Evolutionary conservation across 2,888 invertebrate genomes (phyloP), one percentile per base, ranked within the genome.

Genomic region (Emmelina monodactyla): DNA sequence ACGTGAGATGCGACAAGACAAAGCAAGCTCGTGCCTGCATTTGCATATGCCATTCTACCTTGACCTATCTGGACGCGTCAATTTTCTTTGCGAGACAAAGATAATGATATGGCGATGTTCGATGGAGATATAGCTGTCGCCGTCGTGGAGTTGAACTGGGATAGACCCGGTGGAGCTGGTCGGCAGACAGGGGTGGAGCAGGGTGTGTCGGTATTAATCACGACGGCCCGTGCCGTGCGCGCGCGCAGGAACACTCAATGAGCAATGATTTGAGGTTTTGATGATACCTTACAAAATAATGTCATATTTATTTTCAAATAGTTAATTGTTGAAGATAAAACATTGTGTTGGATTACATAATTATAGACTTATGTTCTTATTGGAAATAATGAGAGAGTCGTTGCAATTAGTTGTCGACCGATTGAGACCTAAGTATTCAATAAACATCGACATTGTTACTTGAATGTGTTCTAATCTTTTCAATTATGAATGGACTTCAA

Each of bases 1-100:
- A 69, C 69, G 63, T 59, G 55, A 50, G 30, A 30, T 30, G 30
- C 30, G 10, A 30, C 54, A 64, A 68, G 64, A 70, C 70, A 70
- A 68, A 68, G 66, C 53, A 43, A 42, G 34, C 30, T 15, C 14
- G 15, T 30, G 32, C 37, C 40, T 45, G 51, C 54, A 69, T 68
- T 68, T 62, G 53, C 67, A 69, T 69, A 64, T 49, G 34, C 33
- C 35, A 25, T 25, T n/a, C 11, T 11, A 25, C 11, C 25, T n/a
- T n/a, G 11, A 25, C 3, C 6, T 4, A n/a, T 25, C n/a, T 3
- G n/a, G 9, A 10, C 25, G 3, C 3, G 4, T 7, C 9, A 9
- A 7, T 7, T 3, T 10, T 25, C 25, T n/a, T n/a, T 4, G 4
- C 3, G 9, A 25, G 25, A 25, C 4, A 4, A 25, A 25, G 25